Percentiles rank a stretch among this genome's conserved stretches.
Conservation (phyloP, 2,113 vertebrate genomes). For the Pedetes capensis region DNA sequence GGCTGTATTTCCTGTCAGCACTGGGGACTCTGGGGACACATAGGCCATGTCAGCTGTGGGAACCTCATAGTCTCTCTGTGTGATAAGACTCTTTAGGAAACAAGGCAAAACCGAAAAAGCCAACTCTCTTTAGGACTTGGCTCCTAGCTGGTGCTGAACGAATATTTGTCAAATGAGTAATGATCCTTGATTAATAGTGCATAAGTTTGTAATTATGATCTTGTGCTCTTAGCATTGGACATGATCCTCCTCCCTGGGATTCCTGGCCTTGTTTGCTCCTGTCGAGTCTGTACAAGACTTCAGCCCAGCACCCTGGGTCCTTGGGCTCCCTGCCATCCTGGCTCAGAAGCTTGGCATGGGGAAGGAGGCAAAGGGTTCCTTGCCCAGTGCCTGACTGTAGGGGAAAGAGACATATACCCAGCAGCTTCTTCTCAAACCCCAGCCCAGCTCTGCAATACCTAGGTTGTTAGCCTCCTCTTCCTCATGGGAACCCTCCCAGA, state of each 20-base stretch:
- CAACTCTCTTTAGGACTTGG: neutral
- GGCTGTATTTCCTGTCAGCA: neutral
- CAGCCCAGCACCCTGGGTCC: neutral
- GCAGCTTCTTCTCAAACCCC: neutral
- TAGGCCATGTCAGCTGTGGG: neutral
- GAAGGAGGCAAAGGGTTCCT: neutral
- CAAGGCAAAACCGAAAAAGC: neutral
- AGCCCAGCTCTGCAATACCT: neutral
- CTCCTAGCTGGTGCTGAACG: neutral
- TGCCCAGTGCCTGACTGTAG: too few relatives aligned
- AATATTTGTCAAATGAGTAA: conserved; percentile 55
- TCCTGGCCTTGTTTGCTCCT: neutral
- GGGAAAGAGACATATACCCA: neutral
- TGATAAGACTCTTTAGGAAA: neutral
- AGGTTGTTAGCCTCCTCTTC: neutral
- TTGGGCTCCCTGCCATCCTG: neutral
- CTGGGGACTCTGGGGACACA: neutral
- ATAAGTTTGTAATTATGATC: conserved; percentile 26
- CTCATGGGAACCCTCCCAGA: neutral
- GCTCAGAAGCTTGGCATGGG: neutral
- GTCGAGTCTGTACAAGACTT: conserved; percentile 32
- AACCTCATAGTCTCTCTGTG: neutral
- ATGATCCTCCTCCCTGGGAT: neutral
- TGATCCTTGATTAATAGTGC: neutral
- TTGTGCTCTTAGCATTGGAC: neutral